Evolutionary conservation across 2,888 invertebrate species (phyloP).

Genomic region (Apoderus coryli): DNA sequence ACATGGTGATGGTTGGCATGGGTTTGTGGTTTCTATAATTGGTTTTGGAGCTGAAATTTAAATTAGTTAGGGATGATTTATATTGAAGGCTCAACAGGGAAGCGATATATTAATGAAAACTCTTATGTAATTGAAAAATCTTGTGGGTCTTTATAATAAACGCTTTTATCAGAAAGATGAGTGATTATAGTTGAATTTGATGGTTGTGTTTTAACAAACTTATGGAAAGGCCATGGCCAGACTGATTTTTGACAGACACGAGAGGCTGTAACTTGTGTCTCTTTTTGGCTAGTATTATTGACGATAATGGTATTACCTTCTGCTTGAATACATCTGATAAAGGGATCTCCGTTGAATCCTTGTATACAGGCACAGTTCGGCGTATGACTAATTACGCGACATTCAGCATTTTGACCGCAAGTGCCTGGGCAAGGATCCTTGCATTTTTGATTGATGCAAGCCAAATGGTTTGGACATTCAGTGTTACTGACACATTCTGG

Average conservation of each 20-base stretch:
- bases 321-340: slow-evolving; percentile 55
- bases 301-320: too few relatives aligned
- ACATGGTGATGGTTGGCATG: slow-evolving; percentile 54
- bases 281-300: too few relatives aligned
- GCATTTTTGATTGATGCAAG: slow-evolving; percentile 63
- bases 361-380: slow-evolving; percentile 49
- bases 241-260: too few relatives aligned
- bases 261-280: too few relatives aligned
- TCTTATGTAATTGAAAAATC: too few relatives aligned
- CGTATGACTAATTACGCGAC: slow-evolving; percentile 58
- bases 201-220: too few relatives aligned
- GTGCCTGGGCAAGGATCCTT: slow-evolving; percentile 59
- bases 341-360: slow-evolving; percentile 47
- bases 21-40: slow-evolving; percentile 31
- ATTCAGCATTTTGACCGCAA: slow-evolving; percentile 60
- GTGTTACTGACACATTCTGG: slow-evolving; percentile 60
- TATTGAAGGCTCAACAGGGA: too few relatives aligned
- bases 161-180: too few relatives aligned
- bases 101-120: too few relatives aligned
- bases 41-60: slow-evolving; percentile 21
- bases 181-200: too few relatives aligned
- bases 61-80: slow-evolving; percentile 1
- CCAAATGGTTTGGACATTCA: slow-evolving; percentile 53
- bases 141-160: too few relatives aligned
- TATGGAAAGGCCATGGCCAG: too few relatives aligned